A percentile compares a stretch with the other conserved stretches of the same genome.
These are phyloP conservation scores for Oedothorax gibbosus DNA, from an alignment of 1,140 invertebrate genomes.

Conservation along the genomic window DNA sequence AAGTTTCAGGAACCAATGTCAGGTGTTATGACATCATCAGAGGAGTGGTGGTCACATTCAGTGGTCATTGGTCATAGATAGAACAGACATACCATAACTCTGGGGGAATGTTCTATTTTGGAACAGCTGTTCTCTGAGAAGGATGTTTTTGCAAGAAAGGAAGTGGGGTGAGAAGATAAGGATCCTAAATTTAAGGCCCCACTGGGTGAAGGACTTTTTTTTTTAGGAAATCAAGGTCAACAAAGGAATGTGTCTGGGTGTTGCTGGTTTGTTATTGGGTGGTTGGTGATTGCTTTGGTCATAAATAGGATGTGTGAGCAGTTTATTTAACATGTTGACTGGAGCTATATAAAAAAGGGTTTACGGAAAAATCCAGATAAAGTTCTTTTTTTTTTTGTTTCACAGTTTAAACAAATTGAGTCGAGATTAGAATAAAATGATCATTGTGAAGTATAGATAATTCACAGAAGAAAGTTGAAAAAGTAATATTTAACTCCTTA, in stretches of 20 bases:
- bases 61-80: constrained; percentile 18
- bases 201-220: constrained; percentile 31
- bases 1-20: background rate
- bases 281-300: too few relatives aligned
- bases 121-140: background rate
- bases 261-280: too few relatives aligned
- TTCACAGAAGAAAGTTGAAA: too few relatives aligned
- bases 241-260: background rate
- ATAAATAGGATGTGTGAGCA: too few relatives aligned
- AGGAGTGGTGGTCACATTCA: constrained; percentile 5
- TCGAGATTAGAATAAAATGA: too few relatives aligned
- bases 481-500: too few relatives aligned
- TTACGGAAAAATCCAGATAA: too few relatives aligned
- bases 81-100: constrained; percentile 4
- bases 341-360: too few relatives aligned
- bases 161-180: constrained; percentile 42
- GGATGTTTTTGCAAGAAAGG: constrained; percentile 55
- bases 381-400: too few relatives aligned
- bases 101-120: constrained; percentile 37
- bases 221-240: constrained; percentile 22
- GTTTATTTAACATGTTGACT: too few relatives aligned
- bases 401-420: too few relatives aligned
- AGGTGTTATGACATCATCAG: background rate
- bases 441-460: too few relatives aligned
- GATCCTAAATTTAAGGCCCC: constrained; percentile 12